Conservation (phyloP, 2,888 invertebrate genomes). For the Callimorpha dominula region DNA sequence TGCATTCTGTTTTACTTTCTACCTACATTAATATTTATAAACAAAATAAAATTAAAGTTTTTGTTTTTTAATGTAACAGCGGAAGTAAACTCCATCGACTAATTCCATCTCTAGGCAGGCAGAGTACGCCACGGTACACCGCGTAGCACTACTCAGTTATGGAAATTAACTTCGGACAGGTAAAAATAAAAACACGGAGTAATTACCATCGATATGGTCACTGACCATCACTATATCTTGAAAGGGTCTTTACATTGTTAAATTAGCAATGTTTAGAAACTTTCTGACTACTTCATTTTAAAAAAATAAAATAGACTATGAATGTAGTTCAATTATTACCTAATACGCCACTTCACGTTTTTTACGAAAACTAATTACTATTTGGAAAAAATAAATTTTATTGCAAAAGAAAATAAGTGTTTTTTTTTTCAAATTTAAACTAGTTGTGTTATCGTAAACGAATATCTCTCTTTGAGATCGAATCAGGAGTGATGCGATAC, state of each 20-base stretch:
- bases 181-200: slow-evolving; percentile 81
- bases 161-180: slow-evolving; percentile 78
- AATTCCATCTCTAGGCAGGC: slow-evolving; percentile 65
- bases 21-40: neutral
- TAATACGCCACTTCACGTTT: neutral
- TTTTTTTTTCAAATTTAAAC: neutral
- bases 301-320: neutral
- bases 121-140: slow-evolving; percentile 76
- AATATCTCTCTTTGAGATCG: neutral
- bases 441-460: neutral
- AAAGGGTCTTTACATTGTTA: slow-evolving; percentile 63
- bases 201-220: slow-evolving; percentile 78
- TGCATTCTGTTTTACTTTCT: too few species aligned
- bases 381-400: neutral
- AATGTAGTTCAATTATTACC: neutral
- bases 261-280: slow-evolving; percentile 56
- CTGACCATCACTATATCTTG: slow-evolving; percentile 70
- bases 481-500: too few species aligned
- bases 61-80: slow-evolving; percentile 5
- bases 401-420: neutral
- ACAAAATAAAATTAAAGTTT: neutral
- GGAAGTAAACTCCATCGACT: slow-evolving; percentile 51
- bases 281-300: slow-evolving; percentile 39
- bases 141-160: slow-evolving; percentile 79
- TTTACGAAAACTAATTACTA: neutral